Percentiles rank a stretch among this genome's conserved stretches.
Conservation (phyloP, 1,140 invertebrate genomes). For the Psilanteris sp. region DNA sequence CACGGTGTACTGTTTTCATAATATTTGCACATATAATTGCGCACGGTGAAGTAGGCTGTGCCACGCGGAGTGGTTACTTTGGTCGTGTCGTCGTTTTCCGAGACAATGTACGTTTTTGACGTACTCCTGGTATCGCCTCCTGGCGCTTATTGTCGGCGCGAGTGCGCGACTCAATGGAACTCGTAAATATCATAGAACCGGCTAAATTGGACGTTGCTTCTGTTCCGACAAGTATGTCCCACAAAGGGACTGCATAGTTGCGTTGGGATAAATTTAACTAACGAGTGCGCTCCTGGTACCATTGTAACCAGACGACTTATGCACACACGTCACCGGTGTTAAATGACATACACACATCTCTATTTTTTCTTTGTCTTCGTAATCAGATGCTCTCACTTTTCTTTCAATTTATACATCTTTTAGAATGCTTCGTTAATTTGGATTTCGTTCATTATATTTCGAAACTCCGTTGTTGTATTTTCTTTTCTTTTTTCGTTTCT, state of each 20-base stretch:
- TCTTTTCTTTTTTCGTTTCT: too few relatives aligned
- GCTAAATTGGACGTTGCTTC: slow-evolving; percentile 60
- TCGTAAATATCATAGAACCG: slow-evolving; percentile 61
- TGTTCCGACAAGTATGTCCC: slow-evolving; percentile 43
- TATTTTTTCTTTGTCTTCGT: neutral
- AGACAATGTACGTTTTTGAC: slow-evolving; percentile 31
- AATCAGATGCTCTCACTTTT: slow-evolving; percentile 16
- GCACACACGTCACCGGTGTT: slow-evolving; percentile 9
- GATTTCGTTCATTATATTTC: too few relatives aligned
- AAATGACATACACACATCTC: slow-evolving; percentile 24
- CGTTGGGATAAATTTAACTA: slow-evolving; percentile 49
- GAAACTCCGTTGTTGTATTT: too few relatives aligned
- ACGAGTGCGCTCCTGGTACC: slow-evolving; percentile 27
- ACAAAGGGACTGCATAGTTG: slow-evolving; percentile 47
- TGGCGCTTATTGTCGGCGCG: slow-evolving; percentile 45
- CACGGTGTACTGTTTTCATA: slow-evolving; percentile 22
- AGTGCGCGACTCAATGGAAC: slow-evolving; percentile 42
- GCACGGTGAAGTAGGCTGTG: slow-evolving; percentile 18
- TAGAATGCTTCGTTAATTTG: slow-evolving; percentile 14
- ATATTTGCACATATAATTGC: slow-evolving; percentile 51
- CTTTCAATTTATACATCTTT: slow-evolving; percentile 10
- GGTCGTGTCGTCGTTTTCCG: slow-evolving; percentile 28
- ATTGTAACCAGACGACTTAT: slow-evolving; percentile 28
- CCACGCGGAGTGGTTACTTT: slow-evolving; percentile 27
- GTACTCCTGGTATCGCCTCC: slow-evolving; percentile 22